Base-by-base conservation (phyloP, 2,888 invertebrate genomes). In the Ceriagrion tenellum region DNA sequence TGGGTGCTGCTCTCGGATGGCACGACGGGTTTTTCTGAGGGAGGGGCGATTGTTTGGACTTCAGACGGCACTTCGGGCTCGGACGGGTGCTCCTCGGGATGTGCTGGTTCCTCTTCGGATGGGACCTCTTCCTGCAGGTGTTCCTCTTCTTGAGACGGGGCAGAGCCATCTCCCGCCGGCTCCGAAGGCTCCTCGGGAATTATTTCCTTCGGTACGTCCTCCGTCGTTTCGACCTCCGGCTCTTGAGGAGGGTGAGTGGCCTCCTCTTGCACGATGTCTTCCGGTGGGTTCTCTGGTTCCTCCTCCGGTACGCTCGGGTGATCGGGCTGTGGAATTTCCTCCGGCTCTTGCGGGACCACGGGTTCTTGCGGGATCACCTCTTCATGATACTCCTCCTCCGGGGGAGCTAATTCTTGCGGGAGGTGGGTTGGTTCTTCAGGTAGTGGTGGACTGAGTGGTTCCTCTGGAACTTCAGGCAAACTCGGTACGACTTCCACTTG, bases 121-220 rank as follows among this genome's bases (percentile, higher is more conserved):
- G 90, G 90, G 13, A 91, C 35, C 13, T 35, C n/a, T 59, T 91
- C 90, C 59, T 56, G 90, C 40, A 91, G 13, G 13, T 91, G 90
- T 55, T 63, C 63, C 10, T 26, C 81, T 18, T 81, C 81, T n/a
- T 30, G 35, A 8, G 81, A n/a, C 18, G 81, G 81, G 30, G 81
- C 81, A n/a, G 81, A 35, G 3, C 81, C 81, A 18, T 81, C 81
- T 13, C 81, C 81, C 16, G 35, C 26, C 16, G 81, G 81, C 35
- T 81, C 81, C 16, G 18, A n/a, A 16, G 81, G 30, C 16, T 81
- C 81, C 81, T 35, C 81, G 12, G 81, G 81, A 13, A 81, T 3
- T 4, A 35, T 35, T 8, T 81, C 81, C 35, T 35, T 12, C 16
- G 81, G 81, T 16, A 35, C 30, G 30, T 35, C 81, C 81, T 81